Base-by-base conservation (phyloP, 1,140 invertebrate species). In the Drosophila pseudoananassae region DNA sequence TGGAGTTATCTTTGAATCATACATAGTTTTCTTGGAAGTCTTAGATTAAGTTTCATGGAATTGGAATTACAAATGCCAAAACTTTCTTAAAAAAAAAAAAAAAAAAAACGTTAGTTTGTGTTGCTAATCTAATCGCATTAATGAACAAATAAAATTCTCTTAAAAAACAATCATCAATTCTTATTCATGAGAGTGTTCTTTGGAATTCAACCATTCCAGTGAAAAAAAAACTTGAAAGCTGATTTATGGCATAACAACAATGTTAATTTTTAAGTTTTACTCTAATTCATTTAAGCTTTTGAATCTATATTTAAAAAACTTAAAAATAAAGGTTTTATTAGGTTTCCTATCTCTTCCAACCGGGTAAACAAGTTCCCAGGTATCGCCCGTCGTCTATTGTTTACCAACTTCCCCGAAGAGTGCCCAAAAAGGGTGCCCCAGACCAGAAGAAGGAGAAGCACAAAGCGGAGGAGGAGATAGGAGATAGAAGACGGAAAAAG, bases 341-440 rank as follows among this genome's bases (percentile, higher is more conserved):
- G 12, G 36, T 40, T 53, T 68, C 14, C n/a, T 15, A 43, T 14
- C 68, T 55, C 63, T 69, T 29, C 15, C 14, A 14, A 33, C 36
- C 33, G 36, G 38, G 17, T 27, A 68, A 69, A 69, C 65, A 47
- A 68, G 65, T 69, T 69, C 63, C 63, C 65, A 69, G 65, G 65
- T 68, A 69, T 54, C 63, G 29, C 40, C 40, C 23, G 23, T 23
- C 40, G 25, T 68, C 17, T 46, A 64, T 68, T 68, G 64, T 65
- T 43, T 31, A 64, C 36, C 59, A 45, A 65, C 61, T 33, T 46
- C 12, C 29, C 63, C 33, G 17, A 77, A 76, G 59, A 49, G 64
- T 70, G 31, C 65, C 29, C 31, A 66, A 36, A 69, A 68, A 69
- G 63, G 50, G 63, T 55, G 66, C 54, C 68, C 38, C 20, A 20